These are phyloP conservation scores for Elysia crispata DNA, from an alignment of 2,888 invertebrate species.

Conservation along the genomic window DNA sequence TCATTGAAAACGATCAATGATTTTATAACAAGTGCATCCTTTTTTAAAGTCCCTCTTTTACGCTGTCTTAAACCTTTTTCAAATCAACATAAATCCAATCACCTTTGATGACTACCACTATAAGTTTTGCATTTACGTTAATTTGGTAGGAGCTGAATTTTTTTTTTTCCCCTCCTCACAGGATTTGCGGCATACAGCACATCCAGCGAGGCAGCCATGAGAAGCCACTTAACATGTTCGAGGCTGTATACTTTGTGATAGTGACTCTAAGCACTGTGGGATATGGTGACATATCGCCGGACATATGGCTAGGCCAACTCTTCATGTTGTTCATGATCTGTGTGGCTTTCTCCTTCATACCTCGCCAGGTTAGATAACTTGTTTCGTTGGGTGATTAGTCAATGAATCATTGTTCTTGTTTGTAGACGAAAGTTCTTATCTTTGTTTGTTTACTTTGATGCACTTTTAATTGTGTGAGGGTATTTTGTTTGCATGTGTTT, in stretches of 20 bases:
- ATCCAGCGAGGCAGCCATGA: constrained; percentile 89
- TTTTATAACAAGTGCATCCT: no score
- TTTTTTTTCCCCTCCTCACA: no score
- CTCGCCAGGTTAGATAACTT: constrained; percentile 57
- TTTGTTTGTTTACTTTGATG: neutral
- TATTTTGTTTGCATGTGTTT: neutral
- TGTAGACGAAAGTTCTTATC: neutral
- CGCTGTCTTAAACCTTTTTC: no score
- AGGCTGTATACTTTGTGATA: constrained; percentile 96
- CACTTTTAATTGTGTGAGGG: neutral
- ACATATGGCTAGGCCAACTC: constrained; percentile 66
- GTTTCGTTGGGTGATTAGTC: no score
- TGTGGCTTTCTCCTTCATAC: constrained; percentile 64
- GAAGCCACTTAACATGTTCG: constrained; percentile 89
- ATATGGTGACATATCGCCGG: constrained; percentile 65
- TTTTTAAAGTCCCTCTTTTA: no score
- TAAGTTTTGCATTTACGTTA: no score
- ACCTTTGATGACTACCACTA: no score
- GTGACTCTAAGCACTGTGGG: constrained; percentile 86
- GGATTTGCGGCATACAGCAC: constrained; percentile 98
- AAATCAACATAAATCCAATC: no score
- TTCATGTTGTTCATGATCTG: constrained; percentile 68
- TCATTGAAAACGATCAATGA: no score
- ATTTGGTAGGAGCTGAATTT: no score
- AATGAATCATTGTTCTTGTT: neutral